Base-by-base conservation (phyloP, 2,797 vertebrate species). In the Synaphobranchus kaupii region DNA sequence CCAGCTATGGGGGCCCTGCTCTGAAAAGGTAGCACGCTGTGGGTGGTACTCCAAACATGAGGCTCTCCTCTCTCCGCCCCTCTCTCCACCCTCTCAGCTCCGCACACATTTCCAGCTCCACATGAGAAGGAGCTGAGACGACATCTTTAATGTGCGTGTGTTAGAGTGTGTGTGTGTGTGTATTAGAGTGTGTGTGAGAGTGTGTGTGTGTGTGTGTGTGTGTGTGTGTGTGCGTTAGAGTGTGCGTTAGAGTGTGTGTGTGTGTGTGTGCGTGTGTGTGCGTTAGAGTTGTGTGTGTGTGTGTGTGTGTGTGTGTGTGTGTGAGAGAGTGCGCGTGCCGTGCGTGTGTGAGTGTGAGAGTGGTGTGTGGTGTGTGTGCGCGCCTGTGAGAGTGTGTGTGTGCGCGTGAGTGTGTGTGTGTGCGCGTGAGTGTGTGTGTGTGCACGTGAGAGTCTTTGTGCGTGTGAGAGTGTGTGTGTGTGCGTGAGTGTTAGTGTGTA, bases 21-120 rank as follows among this genome's bases (percentile, higher is more conserved):
- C 47, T 86, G 80, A 86, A 88, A 83, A 86, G 66, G 85, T 88
- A 86, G 83, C 63, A 48, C 85, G 20, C 85, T 7, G 83, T 48
- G 81, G 80, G 87, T 56, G 80, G 88, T 39, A 86, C 73, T 73
- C 80, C 31, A 83, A 86, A 88, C 78, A 88, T 56, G 48, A 58
- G 63, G 28, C 47, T 6, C 20, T 13, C 56, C 31, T 52, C 71
- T 52, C 71, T 25, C 8, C 13, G 6, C 34, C 22, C 56, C 31
- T 52, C 71, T 52, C 71, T 25, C 8, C 13, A 6, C 34, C 76
- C 83, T 52, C 39, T 56, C 84, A n/a, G 3, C n/a, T 28, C 54
- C 71, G n/a, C 34, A 85, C 58, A 56, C 20, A 84, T 84, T 87
- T 78, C 28, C 83, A 34, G 52, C 83, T 9, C 83, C 3, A 54